phyloP scores from a whole-genome alignment of 2,797 vertebrate genomes.

The Myripristis jacobus region DNA sequence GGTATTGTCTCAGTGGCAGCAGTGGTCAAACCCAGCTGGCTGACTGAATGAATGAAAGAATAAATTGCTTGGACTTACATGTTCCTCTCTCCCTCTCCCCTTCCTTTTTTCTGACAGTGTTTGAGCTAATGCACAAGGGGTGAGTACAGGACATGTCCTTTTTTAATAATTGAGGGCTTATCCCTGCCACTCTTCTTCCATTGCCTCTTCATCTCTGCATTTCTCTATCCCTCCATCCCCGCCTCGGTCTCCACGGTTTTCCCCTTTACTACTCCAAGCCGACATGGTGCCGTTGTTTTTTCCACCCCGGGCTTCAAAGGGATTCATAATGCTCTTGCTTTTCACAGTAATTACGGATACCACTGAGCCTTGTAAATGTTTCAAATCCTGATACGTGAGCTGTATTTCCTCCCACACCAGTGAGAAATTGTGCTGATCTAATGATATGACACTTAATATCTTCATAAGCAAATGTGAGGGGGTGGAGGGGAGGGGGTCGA shows the following conservation, averaged over 20 bases:
- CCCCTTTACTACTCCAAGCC: constrained; percentile 31
- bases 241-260: constrained; percentile 17
- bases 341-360: constrained; percentile 54
- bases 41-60: constrained; percentile 16
- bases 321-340: constrained; percentile 63
- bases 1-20: constrained; percentile 11
- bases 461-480: not conserved
- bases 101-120: constrained; percentile 86
- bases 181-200: constrained; percentile 11
- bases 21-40: constrained; percentile 19
- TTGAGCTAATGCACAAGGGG: constrained; percentile 97
- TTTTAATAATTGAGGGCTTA: constrained; percentile 58
- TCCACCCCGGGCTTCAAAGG: constrained; percentile 59
- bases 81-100: constrained; percentile 36
- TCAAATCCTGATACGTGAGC: constrained; percentile 29
- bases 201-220: constrained; percentile 32
- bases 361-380: constrained; percentile 31
- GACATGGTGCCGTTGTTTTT: constrained; percentile 32
- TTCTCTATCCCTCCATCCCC: constrained; percentile 14
- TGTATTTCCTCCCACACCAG: constrained; percentile 27
- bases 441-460: constrained; percentile 40
- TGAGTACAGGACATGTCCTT: constrained; percentile 83
- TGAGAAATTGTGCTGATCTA: constrained; percentile 16
- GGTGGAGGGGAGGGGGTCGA: not conserved
- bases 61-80: constrained; percentile 24